Percentiles rank a stretch among this genome's conserved stretches.
These are phyloP conservation scores for Eurois occulta DNA, from an alignment of 2,888 invertebrate genomes.

Conservation along the genomic window DNA sequence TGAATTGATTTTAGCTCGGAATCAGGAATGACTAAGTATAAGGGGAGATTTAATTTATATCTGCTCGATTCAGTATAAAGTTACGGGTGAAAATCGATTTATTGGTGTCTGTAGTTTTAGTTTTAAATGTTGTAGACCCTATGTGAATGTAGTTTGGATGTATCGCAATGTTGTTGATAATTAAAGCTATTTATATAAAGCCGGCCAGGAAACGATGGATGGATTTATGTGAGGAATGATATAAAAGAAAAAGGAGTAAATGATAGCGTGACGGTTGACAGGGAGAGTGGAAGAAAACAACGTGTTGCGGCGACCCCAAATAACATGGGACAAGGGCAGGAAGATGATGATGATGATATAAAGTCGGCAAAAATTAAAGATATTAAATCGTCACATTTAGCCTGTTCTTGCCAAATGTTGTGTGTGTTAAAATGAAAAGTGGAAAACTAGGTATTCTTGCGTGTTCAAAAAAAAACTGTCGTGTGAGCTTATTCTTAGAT, in stretches of 20 bases:
- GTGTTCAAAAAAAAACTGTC: not conserved
- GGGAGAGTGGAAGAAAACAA: no score
- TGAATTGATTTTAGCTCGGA: constrained; percentile 77
- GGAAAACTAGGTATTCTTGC: not conserved
- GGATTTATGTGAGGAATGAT: no score
- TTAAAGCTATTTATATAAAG: not conserved
- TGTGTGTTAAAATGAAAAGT: not conserved
- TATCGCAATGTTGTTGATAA: not conserved
- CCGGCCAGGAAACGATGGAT: no score
- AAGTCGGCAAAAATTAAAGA: no score
- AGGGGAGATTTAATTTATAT: constrained; percentile 66
- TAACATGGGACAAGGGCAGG: no score
- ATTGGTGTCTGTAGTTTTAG: constrained; percentile 17
- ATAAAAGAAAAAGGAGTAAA: no score
- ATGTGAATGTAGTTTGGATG: not conserved
- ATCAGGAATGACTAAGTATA: constrained; percentile 69
- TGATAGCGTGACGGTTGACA: no score
- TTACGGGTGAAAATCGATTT: constrained; percentile 62
- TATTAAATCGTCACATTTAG: not conserved
- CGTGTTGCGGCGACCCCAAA: no score
- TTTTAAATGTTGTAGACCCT: constrained; percentile 2
- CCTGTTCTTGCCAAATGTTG: not conserved
- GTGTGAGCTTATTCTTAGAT: not conserved
- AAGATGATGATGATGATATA: no score
- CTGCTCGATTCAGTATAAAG: constrained; percentile 56